A percentile compares a stretch with the other conserved stretches of the same genome.
Evolutionary conservation across 2,888 invertebrate genomes (phyloP).

Genomic region (Muschampia plurimacula): DNA sequence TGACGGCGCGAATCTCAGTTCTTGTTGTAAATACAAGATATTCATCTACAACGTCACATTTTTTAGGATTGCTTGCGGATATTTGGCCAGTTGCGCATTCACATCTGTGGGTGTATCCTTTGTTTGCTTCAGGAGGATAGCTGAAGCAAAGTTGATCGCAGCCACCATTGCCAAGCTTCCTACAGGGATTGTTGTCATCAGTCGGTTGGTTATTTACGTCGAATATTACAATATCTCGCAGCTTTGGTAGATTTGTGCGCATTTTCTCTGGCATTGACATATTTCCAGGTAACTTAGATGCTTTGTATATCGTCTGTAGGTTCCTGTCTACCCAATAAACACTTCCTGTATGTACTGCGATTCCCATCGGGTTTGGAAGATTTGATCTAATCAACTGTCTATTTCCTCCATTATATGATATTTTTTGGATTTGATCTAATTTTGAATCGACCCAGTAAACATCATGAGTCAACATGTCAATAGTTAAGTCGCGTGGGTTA

Average conservation of each 20-base stretch:
- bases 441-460: slow-evolving; percentile 99
- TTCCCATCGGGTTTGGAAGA: slow-evolving; percentile 97
- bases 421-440: slow-evolving; percentile 96
- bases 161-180: slow-evolving; percentile 90
- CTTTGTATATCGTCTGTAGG: slow-evolving; percentile 92
- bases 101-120: slow-evolving; percentile 88
- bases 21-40: slow-evolving; percentile 97
- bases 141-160: slow-evolving; percentile 99
- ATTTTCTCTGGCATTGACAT: slow-evolving; percentile 89
- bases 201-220: slow-evolving; percentile 95
- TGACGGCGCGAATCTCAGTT: slow-evolving; percentile 96
- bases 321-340: slow-evolving; percentile 98
- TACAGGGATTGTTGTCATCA: slow-evolving; percentile 93
- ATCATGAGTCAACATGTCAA: slow-evolving; percentile 97
- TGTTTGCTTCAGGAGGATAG: slow-evolving; percentile 89
- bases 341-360: slow-evolving; percentile 93
- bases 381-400: slow-evolving; percentile 94
- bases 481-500: slow-evolving; percentile 94
- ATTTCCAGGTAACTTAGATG: slow-evolving; percentile 91
- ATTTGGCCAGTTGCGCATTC: slow-evolving; percentile 97
- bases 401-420: slow-evolving; percentile 93
- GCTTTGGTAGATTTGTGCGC: slow-evolving; percentile 92
- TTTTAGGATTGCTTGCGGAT: slow-evolving; percentile 86
- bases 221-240: slow-evolving; percentile 96
- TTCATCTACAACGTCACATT: slow-evolving; percentile 94